Evolutionary conservation across 2,113 vertebrate species (phyloP), one percentile per base, ranked within the genome.

Genomic region (Fukomys damarensis): DNA sequence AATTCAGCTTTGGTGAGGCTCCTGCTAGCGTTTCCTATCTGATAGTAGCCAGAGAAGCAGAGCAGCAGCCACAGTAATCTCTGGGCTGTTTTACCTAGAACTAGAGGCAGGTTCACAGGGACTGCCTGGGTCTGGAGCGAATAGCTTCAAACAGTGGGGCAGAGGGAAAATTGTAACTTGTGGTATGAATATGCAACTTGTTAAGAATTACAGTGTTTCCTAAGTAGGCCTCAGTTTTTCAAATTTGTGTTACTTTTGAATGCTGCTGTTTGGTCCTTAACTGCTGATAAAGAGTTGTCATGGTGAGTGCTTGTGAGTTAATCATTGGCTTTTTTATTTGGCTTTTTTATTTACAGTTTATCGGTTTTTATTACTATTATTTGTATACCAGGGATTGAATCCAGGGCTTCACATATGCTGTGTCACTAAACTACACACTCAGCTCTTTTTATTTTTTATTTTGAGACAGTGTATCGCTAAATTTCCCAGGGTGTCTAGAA

Each of bases 261-360:
- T 22, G 86, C 49, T 56, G 14, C 16, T 96, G 7, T 95, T 96
- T 95, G 86, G n/a, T 93, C 28, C 86, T 85, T 81, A 65, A 66
- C 77, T 95, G 72, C 63, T 61, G 63, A 96, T 68, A 28, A 58
- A 61, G 54, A 79, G 7, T 77, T 83, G 54, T 72, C 77, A 43
- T 74, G 22, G 35, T 91, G 68, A 66, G 20, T 85, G 70, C 41
- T 94, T 95, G 41, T 49, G 20, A 86, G 35, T 74, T 13, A 74
- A 77, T 87, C 49, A 81, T 92, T 95, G 92, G 56, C 70, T 90
- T 14, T 92, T 88, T n/a, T n/a, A n/a, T n/a, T n/a, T n/a, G 92
- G 56, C 70, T 90, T 14, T 92, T 92, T 66, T 79, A 89, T 93
- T 79, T 80, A 66, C n/a, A 52, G 26, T 81, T 93, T 49, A 80